Evolutionary conservation across 53 echinoderm and acorn worm species (phyloP), one percentile per base, ranked within the genome.

Genomic region (Arbacia lixula): DNA sequence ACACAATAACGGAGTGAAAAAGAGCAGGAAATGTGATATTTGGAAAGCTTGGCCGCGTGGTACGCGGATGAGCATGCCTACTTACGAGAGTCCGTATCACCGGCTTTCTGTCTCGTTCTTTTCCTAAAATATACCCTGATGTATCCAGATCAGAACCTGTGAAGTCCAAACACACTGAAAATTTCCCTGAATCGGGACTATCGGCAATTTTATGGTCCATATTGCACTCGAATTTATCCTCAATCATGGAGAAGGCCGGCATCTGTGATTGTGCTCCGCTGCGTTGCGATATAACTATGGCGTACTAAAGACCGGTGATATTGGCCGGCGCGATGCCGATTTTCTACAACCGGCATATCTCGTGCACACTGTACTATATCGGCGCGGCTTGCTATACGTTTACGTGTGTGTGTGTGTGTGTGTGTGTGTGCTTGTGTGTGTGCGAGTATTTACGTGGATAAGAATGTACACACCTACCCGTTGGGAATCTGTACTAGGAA

Each of bases 121-220:
- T 74, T 53, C 74, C 74, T 74, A 74, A 74, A 74, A 74, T 74
- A 74, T 74, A 74, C 46, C 74, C 74, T 53, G 74, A 74, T 52
- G 74, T 52, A 74, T 53, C 74, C 53, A 35, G 53, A 74, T 51
- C 5, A 19, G 74, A 53, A 74, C 49, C 31, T 3, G 74, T 28
- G 53, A 74, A 74, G 74, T 74, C 74, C 53, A 74, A 74, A 53
- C 74, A 74, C 74, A 74, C 79, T 3, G 92, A 92, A 75, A 89
- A 87, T 71, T 92, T 86, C 49, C 92, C 92, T 14, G 92, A 92
- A 83, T 92, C 92, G 26, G 92, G 92, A 63, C 86, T 86, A 66
- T 83, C 89, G 31, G 91, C 32, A 27, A 72, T 37, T 30, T 72
- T 11, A 27, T 86, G 83, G 83, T 87, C 87, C 91, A 87, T 87